phyloP scores from a whole-genome alignment of 1,140 invertebrate species.

The Carposina sasakii region DNA sequence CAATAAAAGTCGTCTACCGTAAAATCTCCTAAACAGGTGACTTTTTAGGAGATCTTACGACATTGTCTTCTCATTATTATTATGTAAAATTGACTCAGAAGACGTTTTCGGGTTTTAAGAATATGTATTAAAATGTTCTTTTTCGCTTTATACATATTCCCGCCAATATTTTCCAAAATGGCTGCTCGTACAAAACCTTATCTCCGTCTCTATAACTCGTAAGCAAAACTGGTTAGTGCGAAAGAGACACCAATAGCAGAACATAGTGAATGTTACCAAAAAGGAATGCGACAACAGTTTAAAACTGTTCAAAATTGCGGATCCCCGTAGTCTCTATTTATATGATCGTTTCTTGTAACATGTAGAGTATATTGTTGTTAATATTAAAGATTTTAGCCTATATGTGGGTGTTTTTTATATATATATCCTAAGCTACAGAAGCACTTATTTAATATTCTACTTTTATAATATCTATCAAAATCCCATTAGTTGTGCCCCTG shows the following conservation, averaged over 20 bases:
- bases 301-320: conserved; percentile 23
- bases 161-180: too few species aligned
- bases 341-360: conserved; percentile 61
- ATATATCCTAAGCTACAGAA: neutral
- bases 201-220: neutral
- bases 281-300: conserved; percentile 30
- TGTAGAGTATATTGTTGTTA: conserved; percentile 70
- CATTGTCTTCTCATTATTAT: too few species aligned
- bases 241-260: conserved; percentile 4
- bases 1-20: too few species aligned
- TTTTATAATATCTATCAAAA: too few species aligned
- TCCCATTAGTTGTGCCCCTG: too few species aligned
- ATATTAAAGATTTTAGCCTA: conserved; percentile 71
- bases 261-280: conserved; percentile 35
- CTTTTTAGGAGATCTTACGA: too few species aligned
- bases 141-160: too few species aligned
- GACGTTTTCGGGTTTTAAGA: too few species aligned
- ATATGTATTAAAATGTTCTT: too few species aligned
- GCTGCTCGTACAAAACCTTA: neutral
- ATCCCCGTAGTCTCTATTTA: conserved; percentile 50
- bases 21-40: too few species aligned
- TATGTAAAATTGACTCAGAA: too few species aligned
- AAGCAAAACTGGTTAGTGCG: neutral
- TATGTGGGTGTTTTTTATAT: conserved; percentile 39
- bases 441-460: neutral